Evolutionary conservation across 2,113 vertebrate genomes (phyloP).

Genomic region (Chaenocephalus aceratus): DNA sequence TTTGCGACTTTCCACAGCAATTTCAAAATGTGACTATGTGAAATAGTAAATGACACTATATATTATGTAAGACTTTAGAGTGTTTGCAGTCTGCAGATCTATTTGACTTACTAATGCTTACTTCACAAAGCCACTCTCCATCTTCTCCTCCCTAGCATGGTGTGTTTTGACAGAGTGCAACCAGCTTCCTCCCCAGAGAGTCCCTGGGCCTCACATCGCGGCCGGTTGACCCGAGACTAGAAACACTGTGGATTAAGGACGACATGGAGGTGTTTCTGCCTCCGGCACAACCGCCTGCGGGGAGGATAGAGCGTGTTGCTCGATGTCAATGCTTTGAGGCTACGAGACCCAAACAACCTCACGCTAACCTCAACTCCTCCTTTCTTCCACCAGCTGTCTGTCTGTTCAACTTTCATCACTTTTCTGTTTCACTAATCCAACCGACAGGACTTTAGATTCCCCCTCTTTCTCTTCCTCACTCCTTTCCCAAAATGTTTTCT

Average conservation of each 20-base stretch:
- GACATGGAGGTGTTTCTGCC: constrained; percentile 55
- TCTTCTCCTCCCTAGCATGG: constrained; percentile 5
- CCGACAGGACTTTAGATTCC: neutral
- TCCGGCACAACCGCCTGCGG: constrained; percentile 50
- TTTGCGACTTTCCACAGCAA: neutral
- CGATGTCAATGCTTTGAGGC: constrained; percentile 47
- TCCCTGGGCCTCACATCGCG: neutral
- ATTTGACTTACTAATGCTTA: constrained; percentile 16
- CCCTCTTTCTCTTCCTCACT: neutral
- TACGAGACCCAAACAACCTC: constrained; percentile 18
- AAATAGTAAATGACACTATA: neutral
- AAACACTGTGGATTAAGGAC: constrained; percentile 27
- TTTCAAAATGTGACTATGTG: neutral
- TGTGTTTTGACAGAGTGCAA: constrained; percentile 40
- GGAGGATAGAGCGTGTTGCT: constrained; percentile 42
- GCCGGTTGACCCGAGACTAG: constrained; percentile 17
- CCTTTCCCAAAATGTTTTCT: neutral
- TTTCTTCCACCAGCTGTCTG: neutral
- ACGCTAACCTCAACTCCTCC: constrained; percentile 15
- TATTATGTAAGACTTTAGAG: neutral
- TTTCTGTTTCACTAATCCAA: constrained; percentile 1
- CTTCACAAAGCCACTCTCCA: constrained; percentile 39
- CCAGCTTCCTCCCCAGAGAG: constrained; percentile 8
- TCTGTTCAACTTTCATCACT: neutral
- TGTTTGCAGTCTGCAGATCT: neutral